A percentile compares a stretch with the other conserved stretches of the same genome.
Conservation (phyloP, 2,797 vertebrate species). For the Natrix natrix region DNA sequence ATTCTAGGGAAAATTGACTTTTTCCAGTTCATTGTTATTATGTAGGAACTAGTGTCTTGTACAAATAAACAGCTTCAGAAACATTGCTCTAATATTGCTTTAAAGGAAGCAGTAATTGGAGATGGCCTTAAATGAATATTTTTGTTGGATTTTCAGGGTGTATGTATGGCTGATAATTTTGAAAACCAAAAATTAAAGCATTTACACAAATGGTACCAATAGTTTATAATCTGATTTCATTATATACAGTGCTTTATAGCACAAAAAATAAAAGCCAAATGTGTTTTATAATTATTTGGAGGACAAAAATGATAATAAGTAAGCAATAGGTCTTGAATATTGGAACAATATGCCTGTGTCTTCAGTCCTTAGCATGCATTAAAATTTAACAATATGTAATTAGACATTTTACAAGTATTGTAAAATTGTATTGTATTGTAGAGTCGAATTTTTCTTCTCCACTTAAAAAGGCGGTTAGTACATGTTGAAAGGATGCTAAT, state of each 20-base stretch:
- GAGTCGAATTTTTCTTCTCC: conserved; percentile 23
- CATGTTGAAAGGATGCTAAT: not conserved
- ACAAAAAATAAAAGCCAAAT: not conserved
- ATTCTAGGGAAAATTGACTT: not conserved
- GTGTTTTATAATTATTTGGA: not conserved
- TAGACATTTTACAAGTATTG: not conserved
- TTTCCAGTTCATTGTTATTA: not conserved
- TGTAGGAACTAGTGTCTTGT: not conserved
- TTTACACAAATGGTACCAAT: not conserved
- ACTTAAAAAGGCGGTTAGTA: conserved; percentile 21
- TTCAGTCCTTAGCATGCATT: not conserved
- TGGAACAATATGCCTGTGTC: not conserved
- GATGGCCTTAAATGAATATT: not conserved
- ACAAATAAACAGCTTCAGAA: not conserved
- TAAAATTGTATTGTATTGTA: not conserved
- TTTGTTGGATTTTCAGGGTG: not conserved
- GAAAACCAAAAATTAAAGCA: not conserved
- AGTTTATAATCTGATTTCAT: not conserved
- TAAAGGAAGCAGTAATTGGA: not conserved
- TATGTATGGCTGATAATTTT: not conserved
- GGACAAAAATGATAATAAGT: not conserved
- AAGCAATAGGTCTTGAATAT: not conserved
- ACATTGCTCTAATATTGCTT: not conserved
- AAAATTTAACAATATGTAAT: not conserved
- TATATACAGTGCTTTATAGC: not conserved